Base-by-base conservation (phyloP, 1,140 invertebrate species). In the Spodoptera litura region DNA sequence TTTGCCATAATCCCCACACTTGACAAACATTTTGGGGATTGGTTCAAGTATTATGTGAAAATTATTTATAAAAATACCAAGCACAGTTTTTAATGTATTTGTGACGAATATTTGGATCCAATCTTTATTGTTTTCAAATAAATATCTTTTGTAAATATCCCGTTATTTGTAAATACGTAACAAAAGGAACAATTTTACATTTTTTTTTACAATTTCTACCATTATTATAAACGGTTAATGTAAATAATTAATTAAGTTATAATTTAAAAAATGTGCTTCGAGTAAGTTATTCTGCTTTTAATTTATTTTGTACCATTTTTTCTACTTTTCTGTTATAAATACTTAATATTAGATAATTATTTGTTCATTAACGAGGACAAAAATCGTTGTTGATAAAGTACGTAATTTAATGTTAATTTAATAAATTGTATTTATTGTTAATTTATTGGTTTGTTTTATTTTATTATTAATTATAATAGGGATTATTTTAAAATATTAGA, bases 391-490 rank as follows among this genome's bases (percentile, higher is more conserved):
- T 52, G 59, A 75, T 62, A 62, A 75, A 58, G 83, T 82, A 78
- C 82, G 85, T 83, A 89, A 90, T 90, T 91, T 92, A 87, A 83
- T 93, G 49, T 75, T 75, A 91, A 89, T 84, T 86, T 89, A 91
- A 91, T 89, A 89, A 91, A 78, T 88, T 79, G 82, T 92, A 92
- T 93, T 92, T 93, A 93, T 93, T 93, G 87, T 90, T 90, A 91
- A 88, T 88, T 89, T 90, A 87, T 79, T 76, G 15, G 15, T 52
- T 74, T 71, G 70, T 88, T 90, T 88, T 82, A 81, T 85, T 85
- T 15, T 20, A 1, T 12, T 52, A 13, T 49, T 53, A n/a, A n/a
- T 20, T 20, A 20, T 20, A 20, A 20, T 20, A 20, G 20, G 20
- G n/a, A n/a, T n/a, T 20, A 20, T 20, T 0, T 20, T 20, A 20